A percentile compares a stretch with the other conserved stretches of the same genome.
Conservation (phyloP, 2,888 invertebrate genomes). For the Drosophila paucipuncta region DNA sequence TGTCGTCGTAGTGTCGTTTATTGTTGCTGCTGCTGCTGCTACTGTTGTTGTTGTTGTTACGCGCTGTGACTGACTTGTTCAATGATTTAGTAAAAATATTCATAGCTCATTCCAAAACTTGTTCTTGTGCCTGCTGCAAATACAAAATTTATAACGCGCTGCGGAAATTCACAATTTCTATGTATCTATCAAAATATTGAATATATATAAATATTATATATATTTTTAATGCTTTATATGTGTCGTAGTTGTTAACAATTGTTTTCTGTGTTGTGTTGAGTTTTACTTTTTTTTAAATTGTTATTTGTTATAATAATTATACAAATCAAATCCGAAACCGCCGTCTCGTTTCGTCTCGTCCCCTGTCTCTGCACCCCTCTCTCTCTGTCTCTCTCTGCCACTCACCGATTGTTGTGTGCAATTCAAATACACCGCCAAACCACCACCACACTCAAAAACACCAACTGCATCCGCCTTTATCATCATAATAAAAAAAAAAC, state of each 20-base stretch:
- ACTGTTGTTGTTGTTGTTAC: conserved; percentile 69
- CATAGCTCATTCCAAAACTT: conserved; percentile 71
- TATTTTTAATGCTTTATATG: conserved; percentile 37
- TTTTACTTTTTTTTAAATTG: conserved; percentile 36
- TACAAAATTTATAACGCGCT: conserved; percentile 56
- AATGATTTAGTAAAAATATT: conserved; percentile 72
- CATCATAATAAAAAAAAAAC: conserved; percentile 14
- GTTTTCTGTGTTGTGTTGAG: conserved; percentile 37
- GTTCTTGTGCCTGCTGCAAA: conserved; percentile 66
- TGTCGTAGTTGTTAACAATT: conserved; percentile 47
- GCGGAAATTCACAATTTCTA: conserved; percentile 50
- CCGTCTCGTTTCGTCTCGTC: conserved; percentile 37
- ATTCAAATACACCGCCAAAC: conserved; percentile 52
- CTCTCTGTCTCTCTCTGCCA: not conserved
- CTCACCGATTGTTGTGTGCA: conserved; percentile 29
- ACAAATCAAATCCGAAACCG: conserved; percentile 42
- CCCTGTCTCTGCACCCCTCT: not conserved
- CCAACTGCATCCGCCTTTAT: conserved; percentile 12
- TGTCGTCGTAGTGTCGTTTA: conserved; percentile 67
- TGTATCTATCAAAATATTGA: conserved; percentile 55
- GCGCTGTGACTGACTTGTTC: conserved; percentile 70
- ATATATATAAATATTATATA: conserved; percentile 17
- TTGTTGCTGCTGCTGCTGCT: conserved; percentile 69
- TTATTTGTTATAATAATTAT: conserved; percentile 59
- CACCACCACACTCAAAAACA: not conserved